A percentile compares a stretch with the other conserved stretches of the same genome.
Conservation (phyloP, 2,113 vertebrate genomes). For the Equus quagga region DNA sequence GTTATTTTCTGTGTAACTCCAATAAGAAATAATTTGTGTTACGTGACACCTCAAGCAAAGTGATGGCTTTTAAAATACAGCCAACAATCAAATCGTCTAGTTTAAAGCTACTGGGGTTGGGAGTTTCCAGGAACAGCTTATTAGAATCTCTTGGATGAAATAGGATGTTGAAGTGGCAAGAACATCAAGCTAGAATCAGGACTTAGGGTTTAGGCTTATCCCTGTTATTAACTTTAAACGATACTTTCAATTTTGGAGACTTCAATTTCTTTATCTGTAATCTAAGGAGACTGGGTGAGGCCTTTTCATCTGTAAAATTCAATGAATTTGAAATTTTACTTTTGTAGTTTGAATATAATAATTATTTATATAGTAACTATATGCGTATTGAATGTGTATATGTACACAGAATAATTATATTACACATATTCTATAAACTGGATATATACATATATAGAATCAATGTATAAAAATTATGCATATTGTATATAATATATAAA, state of each 20-base stretch:
- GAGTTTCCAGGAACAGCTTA: neutral
- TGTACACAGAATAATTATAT: neutral
- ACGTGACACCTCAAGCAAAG: neutral
- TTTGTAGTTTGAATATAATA: neutral
- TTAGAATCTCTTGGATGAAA: neutral
- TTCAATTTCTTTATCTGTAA: neutral
- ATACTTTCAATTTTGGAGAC: neutral
- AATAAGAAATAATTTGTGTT: neutral
- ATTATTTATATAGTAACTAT: neutral
- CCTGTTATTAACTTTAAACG: neutral
- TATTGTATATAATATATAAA: neutral
- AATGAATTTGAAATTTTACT: neutral
- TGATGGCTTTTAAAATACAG: neutral
- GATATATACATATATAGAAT: neutral
- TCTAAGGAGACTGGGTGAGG: neutral
- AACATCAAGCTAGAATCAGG: neutral
- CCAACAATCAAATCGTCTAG: no score
- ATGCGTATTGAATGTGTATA: neutral
- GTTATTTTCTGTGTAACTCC: neutral
- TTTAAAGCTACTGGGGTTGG: neutral
- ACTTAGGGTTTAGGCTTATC: neutral
- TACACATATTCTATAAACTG: neutral
- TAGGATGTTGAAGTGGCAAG: accelerated
- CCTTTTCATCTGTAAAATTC: neutral
- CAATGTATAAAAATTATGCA: neutral